phyloP scores from a whole-genome alignment of 2,113 vertebrate genomes.

The Junco hyemalis region DNA sequence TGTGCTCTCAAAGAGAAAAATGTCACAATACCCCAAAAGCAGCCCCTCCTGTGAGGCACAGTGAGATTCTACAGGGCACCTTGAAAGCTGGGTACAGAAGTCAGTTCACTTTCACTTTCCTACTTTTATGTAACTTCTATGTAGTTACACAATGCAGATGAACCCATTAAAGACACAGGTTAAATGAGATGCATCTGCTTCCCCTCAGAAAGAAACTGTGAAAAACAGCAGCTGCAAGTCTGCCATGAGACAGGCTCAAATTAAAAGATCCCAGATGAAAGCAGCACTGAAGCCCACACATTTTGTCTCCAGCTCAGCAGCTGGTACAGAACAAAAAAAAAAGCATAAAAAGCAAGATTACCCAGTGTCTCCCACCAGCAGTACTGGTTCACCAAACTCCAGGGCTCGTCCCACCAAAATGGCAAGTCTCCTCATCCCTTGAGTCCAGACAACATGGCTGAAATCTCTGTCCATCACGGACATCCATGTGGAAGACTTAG shows the following conservation, averaged over 20 bases:
- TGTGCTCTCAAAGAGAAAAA: background rate
- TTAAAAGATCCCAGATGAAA: background rate
- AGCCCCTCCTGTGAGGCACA: background rate
- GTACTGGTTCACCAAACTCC: conserved; percentile 89
- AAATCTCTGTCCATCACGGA: conserved; percentile 83
- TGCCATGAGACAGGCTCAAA: background rate
- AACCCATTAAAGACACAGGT: background rate
- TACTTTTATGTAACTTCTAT: background rate
- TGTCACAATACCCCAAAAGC: background rate
- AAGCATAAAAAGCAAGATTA: conserved; percentile 59
- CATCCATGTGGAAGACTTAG: conserved; percentile 66
- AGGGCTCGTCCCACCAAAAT: conserved; percentile 89
- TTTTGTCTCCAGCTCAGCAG: background rate
- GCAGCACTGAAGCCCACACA: background rate
- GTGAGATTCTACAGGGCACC: background rate
- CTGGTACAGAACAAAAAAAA: background rate
- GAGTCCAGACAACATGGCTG: conserved; percentile 91
- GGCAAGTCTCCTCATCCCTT: conserved; percentile 85
- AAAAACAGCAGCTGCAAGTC: background rate
- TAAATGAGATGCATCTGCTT: background rate
- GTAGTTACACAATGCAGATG: background rate
- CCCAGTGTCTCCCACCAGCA: conserved; percentile 96
- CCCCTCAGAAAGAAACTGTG: background rate
- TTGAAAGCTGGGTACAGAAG: background rate
- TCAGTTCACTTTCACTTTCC: background rate